Percentiles rank a stretch among this genome's conserved stretches.
phyloP scores from a whole-genome alignment of 2,888 invertebrate species.

The Cerastis leucographa region DNA sequence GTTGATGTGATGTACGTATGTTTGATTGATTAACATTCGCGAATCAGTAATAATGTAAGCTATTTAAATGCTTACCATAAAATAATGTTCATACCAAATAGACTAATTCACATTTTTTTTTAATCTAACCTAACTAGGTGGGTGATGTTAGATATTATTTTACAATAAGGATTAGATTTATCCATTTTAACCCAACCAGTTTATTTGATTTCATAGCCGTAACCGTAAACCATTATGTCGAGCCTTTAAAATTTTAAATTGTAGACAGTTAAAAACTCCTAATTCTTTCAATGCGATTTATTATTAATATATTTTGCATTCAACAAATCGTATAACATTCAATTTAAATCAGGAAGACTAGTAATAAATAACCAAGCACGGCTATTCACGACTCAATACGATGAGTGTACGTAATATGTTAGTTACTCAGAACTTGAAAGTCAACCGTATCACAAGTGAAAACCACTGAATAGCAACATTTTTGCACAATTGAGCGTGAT shows the following conservation, averaged over 20 bases:
- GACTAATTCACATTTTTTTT: neutral
- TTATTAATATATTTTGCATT: neutral
- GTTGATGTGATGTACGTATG: neutral
- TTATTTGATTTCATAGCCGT: neutral
- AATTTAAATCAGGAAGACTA: slow-evolving; percentile 46
- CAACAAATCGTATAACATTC: neutral
- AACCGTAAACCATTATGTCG: neutral
- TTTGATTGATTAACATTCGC: neutral
- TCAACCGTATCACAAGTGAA: slow-evolving; percentile 62
- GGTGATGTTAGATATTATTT: neutral
- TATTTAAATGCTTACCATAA: neutral
- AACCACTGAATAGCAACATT: slow-evolving; percentile 63
- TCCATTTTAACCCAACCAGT: neutral
- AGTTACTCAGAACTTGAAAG: slow-evolving; percentile 65
- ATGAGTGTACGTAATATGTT: slow-evolving; percentile 55
- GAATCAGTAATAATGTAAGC: neutral
- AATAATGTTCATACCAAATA: neutral
- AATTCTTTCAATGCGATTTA: neutral
- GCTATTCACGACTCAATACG: slow-evolving; percentile 49
- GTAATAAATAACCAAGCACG: slow-evolving; percentile 49
- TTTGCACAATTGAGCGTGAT: slow-evolving; percentile 34
- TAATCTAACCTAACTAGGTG: neutral
- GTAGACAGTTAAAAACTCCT: neutral
- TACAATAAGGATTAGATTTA: neutral
- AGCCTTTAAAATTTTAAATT: slow-evolving; percentile 1